Base-by-base conservation (phyloP, 2,113 vertebrate species). In the Halichoeres trimaculatus region DNA sequence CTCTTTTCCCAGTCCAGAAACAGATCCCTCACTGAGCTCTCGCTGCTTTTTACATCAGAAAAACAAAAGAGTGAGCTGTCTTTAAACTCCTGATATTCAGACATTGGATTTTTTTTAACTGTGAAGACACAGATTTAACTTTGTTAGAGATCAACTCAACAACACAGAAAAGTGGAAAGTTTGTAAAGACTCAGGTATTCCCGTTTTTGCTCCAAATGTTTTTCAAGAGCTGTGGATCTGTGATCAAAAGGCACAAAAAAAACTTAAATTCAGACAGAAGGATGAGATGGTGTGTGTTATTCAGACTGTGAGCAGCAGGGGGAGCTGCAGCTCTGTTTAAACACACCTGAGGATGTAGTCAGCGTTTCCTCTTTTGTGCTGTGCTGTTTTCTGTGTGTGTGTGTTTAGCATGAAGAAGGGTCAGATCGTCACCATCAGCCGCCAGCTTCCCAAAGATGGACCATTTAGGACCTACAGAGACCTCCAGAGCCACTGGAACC, bases 371-470 rank as follows among this genome's bases (percentile, higher is more conserved):
- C 12, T 30, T 8, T 45, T 5, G 17, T 45, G 5, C 17, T 45
- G 17, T 2, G 4, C 43, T 45, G 14, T 38, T 34, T 9, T 54
- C 3, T 62, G 60, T 78, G 35, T 75, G 19, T 65, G 26, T 62
- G 40, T 71, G 34, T 35, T 63, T 38, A 98, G 96, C 80, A 97
- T 98, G 97, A 99, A 97, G 91, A 97, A 93, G 89, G 97, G 96
- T 48, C 95, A 96, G 78, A 94, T 98, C 19, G 81, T 95, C 85
- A 92, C 61, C 70, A 90, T 99, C 89, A 94, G 95, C 78, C 95
- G 89, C 34, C 62, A 74, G 47, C 81, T 91, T 38, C 94, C 96
- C 19, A 50, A 81, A 73, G 92, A 95, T 47, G 94, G 94, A 89
- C 96, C 95, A 3, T 97, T 97, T 62, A 88, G 0, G 22, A 95